Base-by-base conservation (phyloP, 1,140 invertebrate species). In the Ceratosolen fusciceps region DNA sequence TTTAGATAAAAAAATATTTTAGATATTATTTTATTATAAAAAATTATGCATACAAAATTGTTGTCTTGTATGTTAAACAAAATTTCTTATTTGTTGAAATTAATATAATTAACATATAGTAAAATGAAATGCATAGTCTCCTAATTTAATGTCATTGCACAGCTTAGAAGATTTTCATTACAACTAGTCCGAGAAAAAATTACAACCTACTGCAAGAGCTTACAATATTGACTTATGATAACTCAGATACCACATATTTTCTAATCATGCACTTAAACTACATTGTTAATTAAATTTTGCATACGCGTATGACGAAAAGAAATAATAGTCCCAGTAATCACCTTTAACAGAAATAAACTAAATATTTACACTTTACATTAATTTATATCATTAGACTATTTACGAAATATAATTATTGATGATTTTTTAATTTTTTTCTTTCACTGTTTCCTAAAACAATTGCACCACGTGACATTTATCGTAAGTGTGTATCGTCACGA, bases 391-490 rank as follows among this genome's bases (percentile, higher is more conserved):
- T 37, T 39, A 74, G 49, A 62, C 21, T 39, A 16, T 31, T 49
- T 16, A 65, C 52, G 8, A 34, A 43, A 19, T 21, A 62, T 39
- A 60, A 29, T 65, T 39, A 0, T n/a, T 24, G 49, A 68, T 54
- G 24, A 43, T 70, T 43, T 58, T 70, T 77, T 58, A 43, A 12
- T 24, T 54, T 76, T 60, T 52, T 76, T n/a, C 26, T 54, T 49
- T 62, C 39, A 1, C 31, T 70, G n/a, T 12, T 68, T 56, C 52
- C 16, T 77, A 26, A 47, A 77, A 74, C 72, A 74, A 74, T 74
- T 47, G 37, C n/a, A 74, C 34, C 72, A 74, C 72, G 72, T 74
- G 72, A 74, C 37, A 29, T 10, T 58, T 43, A 34, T 56, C 58
- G n/a, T 31, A 34, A 7, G 43, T 19, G 16, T 16, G 21, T 73